Evolutionary conservation across 2,888 invertebrate species (phyloP), one percentile per base, ranked within the genome.

Genomic region (Muscina levida): DNA sequence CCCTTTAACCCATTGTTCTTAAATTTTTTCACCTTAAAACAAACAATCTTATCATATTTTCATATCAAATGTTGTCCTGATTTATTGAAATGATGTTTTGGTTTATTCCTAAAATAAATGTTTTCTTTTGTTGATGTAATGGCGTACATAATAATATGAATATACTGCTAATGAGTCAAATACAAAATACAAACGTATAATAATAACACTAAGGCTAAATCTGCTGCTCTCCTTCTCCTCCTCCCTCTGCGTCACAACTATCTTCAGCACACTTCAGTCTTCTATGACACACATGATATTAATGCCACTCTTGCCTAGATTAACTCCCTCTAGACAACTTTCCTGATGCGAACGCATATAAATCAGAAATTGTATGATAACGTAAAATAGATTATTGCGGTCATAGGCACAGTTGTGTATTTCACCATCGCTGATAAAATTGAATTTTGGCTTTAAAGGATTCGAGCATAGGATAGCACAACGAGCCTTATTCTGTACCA

Each of bases 311-410:
- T 93, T 92, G 57, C 95, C 96, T 62, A 96, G 91, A 90, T 96
- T 94, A 59, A 95, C 94, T 86, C 94, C 93, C 87, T 95, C 96
- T 51, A 96, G 90, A 92, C 95, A 93, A 17, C 95, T 95, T 83
- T 94, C 93, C 85, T 95, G 94, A 84, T 94, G 93, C 82, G 92
- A 92, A 84, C 94, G 95, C 82, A 96, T 94, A 85, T 94, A 93
- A 87, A 95, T 93, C 48, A 97, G 89, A 89, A 97, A 95, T 86
- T 97, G 93, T 85, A 97, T 92, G 82, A 97, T 92, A 67, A 96
- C 94, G 90, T 97, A 96, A 89, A 97, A 95, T 86, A 97, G 91
- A 91, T 97, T 97, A 91, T 97, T 96, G 86, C 97, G 93, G 68
- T 97, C 97, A 90, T 94, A 93, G 72, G 93, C 93, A 86, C 95